phyloP scores from a whole-genome alignment of 2,888 invertebrate genomes.

The Mesodorylaimus sp. region DNA sequence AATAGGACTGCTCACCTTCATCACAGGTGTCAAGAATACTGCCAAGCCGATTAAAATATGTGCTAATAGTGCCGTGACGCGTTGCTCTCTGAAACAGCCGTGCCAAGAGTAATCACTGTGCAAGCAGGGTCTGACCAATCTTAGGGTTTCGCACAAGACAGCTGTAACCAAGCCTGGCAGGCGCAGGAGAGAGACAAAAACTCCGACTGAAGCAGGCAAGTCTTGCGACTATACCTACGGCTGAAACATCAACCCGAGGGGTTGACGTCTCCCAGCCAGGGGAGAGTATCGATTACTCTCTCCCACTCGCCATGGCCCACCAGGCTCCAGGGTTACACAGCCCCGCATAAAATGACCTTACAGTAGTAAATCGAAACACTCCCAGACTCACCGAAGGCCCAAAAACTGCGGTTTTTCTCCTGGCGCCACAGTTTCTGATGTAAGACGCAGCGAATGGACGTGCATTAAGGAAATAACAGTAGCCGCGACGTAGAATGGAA shows the following conservation, averaged over 20 bases:
- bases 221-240: no score
- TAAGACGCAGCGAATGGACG: constrained; percentile 73
- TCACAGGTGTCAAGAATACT: constrained; percentile 31
- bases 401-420: constrained; percentile 66
- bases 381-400: constrained; percentile 23
- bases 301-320: no score
- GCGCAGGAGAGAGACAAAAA: no score
- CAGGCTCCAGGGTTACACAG: not conserved
- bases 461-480: constrained; percentile 80
- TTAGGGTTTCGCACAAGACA: not conserved
- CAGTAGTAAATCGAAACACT: no score
- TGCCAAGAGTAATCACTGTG: not conserved
- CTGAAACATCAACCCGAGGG: no score
- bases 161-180: no score
- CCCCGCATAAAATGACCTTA: not conserved
- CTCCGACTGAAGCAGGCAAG: no score
- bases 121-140: not conserved
- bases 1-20: no score
- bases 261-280: no score
- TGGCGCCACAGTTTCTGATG: constrained; percentile 61
- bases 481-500: constrained; percentile 90
- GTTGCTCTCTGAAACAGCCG: constrained; percentile 39
- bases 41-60: constrained; percentile 44
- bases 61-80: constrained; percentile 60
- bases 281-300: no score